These are phyloP conservation scores for Xestoiulus laeticollis DNA, from an alignment of 2,888 invertebrate species.

Conservation along the genomic window DNA sequence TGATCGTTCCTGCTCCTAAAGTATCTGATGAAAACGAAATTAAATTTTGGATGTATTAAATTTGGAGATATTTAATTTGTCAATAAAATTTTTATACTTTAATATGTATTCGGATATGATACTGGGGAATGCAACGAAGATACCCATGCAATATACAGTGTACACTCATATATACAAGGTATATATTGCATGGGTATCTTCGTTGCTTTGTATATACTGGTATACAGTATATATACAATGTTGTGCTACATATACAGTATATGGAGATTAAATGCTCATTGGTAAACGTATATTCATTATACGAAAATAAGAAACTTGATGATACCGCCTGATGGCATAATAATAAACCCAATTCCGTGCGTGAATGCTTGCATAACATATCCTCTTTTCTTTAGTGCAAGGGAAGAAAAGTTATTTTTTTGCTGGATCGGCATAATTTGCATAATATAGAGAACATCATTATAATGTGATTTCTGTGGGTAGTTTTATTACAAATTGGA, in stretches of 20 bases:
- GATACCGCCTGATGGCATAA: slow-evolving; percentile 9
- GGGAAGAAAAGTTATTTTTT: slow-evolving; percentile 21
- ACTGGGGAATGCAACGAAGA: no score
- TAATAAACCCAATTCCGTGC: slow-evolving; percentile 32
- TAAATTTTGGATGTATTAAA: no score
- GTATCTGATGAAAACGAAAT: no score
- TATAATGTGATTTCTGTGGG: slow-evolving; percentile 30
- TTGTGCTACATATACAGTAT: neutral
- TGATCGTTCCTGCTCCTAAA: no score
- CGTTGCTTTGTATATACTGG: no score
- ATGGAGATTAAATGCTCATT: neutral
- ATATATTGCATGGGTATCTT: no score
- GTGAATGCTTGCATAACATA: slow-evolving; percentile 7
- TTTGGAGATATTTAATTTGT: no score
- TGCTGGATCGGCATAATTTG: slow-evolving; percentile 36
- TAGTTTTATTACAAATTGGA: slow-evolving; percentile 43
- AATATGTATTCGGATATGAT: no score
- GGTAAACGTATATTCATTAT: slow-evolving; percentile 32
- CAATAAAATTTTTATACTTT: no score
- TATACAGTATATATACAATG: neutral
- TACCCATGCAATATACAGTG: no score
- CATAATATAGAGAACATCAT: slow-evolving; percentile 41
- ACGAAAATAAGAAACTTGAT: slow-evolving; percentile 8
- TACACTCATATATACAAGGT: no score
- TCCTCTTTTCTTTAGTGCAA: slow-evolving; percentile 25